Base-by-base conservation (phyloP, 2,113 vertebrate genomes). In the Dromaius novaehollandiae region DNA sequence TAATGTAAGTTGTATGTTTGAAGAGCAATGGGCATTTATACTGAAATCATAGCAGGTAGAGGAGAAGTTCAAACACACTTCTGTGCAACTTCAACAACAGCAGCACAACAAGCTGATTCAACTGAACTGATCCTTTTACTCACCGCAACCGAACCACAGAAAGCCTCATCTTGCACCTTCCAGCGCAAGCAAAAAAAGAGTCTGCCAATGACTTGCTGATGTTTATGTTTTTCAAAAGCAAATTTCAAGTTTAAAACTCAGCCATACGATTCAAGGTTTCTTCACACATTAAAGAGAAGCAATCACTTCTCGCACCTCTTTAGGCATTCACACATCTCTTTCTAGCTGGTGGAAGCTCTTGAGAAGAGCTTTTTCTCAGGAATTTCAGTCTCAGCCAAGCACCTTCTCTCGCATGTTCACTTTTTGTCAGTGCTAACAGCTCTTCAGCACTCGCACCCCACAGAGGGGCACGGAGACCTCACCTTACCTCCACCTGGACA, bases 401-500 rank as follows among this genome's bases (percentile, higher is more conserved):
- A 38, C 28, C 14, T 85, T 60, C 30, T 19, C 40, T 32, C 11
- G 56, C 56, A 11, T 32, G 32, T 19, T 18, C 56, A 6, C 7
- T 36, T 53, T 25, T 3, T 7, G 12, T 5, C 38, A 51, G n/a
- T 4, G 7, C 19, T 51, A 36, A 38, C 30, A 26, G 63, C 22
- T 65, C 26, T 51, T 12, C 64, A 36, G 77, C 56, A 19, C 56
- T 32, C 28, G 13, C 32, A 60, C 12, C 53, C n/a, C 73, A 21
- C 44, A 51, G 40, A 46, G 69, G 40, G 16, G 75, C 87, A 61
- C 64, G 20, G 1, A 88, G 50, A 61, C 68, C 64, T 88, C 75
- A 13, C 83, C 64, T 55, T 20, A 25, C 81, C 86, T 88, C 11
- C 74, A 86, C 85, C 88, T 90, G 96, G 64, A 25, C 92, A 94